phyloP scores from a whole-genome alignment of 2,888 invertebrate species.

The Cryptocephalus moraei region DNA sequence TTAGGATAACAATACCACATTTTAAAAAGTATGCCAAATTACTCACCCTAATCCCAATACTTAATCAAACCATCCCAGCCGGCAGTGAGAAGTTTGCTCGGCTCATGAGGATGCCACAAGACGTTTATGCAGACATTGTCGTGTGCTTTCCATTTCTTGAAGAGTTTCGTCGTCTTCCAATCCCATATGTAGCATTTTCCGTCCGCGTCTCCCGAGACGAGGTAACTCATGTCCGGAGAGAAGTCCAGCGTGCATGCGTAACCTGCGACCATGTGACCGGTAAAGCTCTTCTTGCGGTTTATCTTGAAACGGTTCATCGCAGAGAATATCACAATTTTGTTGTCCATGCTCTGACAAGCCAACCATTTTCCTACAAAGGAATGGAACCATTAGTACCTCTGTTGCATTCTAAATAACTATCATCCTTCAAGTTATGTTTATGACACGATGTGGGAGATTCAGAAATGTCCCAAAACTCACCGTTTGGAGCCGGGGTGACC shows the following conservation, averaged over 20 bases:
- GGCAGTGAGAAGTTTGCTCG: constrained; percentile 92
- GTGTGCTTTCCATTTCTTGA: constrained; percentile 98
- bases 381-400: too few species aligned
- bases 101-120: constrained; percentile 98
- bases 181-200: constrained; percentile 99
- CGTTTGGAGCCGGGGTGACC: constrained; percentile 89
- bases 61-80: constrained; percentile 99
- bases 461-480: too few species aligned
- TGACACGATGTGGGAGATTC: too few species aligned
- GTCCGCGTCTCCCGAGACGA: constrained; percentile 97
- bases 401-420: too few species aligned
- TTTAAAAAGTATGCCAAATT: neutral
- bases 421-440: too few species aligned
- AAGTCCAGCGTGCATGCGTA: constrained; percentile 96
- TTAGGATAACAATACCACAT: too few species aligned
- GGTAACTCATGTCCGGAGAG: constrained; percentile 97
- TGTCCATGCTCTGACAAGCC: constrained; percentile 99
- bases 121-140: constrained; percentile 92
- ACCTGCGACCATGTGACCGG: constrained; percentile 98
- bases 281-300: constrained; percentile 95
- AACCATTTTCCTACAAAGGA: constrained; percentile 67
- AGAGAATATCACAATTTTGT: constrained; percentile 96
- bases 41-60: constrained; percentile 80
- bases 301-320: constrained; percentile 95
- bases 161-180: constrained; percentile 98